Conservation (phyloP, 2,113 vertebrate genomes). For the Malurus alboscapulatus region DNA sequence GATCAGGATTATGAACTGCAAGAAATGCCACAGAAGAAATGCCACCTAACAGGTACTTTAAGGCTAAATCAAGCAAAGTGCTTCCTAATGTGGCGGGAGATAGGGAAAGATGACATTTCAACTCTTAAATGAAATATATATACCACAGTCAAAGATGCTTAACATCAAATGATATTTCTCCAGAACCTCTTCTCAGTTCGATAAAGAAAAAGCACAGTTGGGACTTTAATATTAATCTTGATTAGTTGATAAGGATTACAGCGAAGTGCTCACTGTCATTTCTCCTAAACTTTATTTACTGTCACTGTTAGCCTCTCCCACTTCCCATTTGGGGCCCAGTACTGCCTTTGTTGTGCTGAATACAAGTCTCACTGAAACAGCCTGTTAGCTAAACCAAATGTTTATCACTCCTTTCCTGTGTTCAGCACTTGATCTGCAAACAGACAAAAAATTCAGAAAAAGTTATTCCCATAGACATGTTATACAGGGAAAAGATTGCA, state of each 20-base stretch:
- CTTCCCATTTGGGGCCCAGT: neutral
- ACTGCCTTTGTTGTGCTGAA: neutral
- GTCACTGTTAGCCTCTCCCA: neutral
- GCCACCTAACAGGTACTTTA: neutral
- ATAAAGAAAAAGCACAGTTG: neutral
- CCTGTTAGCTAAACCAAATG: neutral
- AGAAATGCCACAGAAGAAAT: constrained; percentile 3
- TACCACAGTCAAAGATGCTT: neutral
- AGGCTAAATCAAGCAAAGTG: neutral
- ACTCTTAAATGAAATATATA: constrained; percentile 37
- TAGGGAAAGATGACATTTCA: constrained; percentile 30
- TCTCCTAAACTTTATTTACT: neutral
- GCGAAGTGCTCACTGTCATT: neutral
- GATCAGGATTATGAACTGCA: neutral
- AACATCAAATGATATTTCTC: constrained; percentile 11
- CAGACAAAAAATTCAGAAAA: neutral
- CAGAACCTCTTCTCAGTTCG: neutral
- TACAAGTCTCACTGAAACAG: neutral
- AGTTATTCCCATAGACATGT: neutral
- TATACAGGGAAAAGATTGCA: neutral
- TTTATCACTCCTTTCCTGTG: neutral
- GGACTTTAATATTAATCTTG: constrained; percentile 9
- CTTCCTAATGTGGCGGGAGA: constrained; percentile 9
- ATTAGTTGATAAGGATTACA: constrained; percentile 31
- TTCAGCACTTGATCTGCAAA: neutral